Percentiles rank a stretch among this genome's conserved stretches.
These are phyloP conservation scores for Castor canadensis DNA, from an alignment of 2,113 vertebrate species.

Conservation along the genomic window DNA sequence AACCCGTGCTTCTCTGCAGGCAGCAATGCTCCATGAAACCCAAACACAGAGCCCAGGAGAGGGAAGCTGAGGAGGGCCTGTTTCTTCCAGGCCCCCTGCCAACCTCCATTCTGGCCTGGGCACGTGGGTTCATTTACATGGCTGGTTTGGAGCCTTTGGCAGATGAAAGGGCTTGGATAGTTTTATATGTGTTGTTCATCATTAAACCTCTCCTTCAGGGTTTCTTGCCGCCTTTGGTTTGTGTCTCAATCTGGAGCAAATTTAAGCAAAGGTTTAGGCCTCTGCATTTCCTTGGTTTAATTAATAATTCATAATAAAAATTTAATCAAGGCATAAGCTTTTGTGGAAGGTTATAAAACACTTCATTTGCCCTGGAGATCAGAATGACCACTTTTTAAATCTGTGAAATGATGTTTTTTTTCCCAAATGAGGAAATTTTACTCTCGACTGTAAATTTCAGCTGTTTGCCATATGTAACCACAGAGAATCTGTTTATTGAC, in stretches of 20 bases:
- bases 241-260: constrained; percentile 79
- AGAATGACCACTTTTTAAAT: constrained; percentile 80
- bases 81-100: neutral
- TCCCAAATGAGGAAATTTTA: constrained; percentile 76
- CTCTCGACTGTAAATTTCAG: constrained; percentile 80
- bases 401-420: constrained; percentile 66
- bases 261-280: constrained; percentile 71
- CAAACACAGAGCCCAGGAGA: neutral
- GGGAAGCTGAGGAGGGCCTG: neutral
- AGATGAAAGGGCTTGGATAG: constrained; percentile 41
- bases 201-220: constrained; percentile 68
- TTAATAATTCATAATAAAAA: constrained; percentile 82
- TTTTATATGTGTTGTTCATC: constrained; percentile 50
- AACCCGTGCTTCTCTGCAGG: neutral
- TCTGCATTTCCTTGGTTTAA: constrained; percentile 75
- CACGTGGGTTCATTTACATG: constrained; percentile 30
- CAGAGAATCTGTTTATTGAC: constrained; percentile 82
- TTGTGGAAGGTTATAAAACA: constrained; percentile 79
- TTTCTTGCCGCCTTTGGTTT: constrained; percentile 71
- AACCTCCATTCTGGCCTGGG: neutral
- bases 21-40: neutral
- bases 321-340: constrained; percentile 80
- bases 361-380: constrained; percentile 77
- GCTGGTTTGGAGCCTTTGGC: constrained; percentile 56
- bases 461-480: constrained; percentile 82